Evolutionary conservation across 2,797 vertebrate genomes (phyloP).

Genomic region (Hybognathus amarus): DNA sequence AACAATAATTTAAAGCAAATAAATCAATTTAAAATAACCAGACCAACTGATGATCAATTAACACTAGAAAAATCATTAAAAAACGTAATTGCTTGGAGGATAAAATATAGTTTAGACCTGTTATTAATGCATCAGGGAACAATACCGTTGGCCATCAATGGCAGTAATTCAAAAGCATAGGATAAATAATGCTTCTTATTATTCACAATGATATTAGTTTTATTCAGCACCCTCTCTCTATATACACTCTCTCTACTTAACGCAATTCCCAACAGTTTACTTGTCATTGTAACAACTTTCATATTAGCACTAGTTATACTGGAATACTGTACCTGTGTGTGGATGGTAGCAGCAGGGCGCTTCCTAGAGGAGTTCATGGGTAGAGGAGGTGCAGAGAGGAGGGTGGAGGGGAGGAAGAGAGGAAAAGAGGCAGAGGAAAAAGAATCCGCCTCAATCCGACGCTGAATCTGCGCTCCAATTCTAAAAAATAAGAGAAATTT

Average conservation of each 20-base stretch:
- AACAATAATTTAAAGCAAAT: too few species aligned
- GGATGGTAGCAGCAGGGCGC: not conserved
- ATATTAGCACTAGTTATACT: not conserved
- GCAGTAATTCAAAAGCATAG: not conserved
- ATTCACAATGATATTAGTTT: not conserved
- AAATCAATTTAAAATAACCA: too few species aligned
- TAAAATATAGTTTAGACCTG: too few species aligned
- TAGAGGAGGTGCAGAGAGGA: conserved; percentile 74
- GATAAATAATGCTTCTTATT: not conserved
- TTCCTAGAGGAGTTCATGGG: conserved; percentile 2
- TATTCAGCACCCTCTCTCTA: not conserved
- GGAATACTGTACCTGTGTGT: conserved; percentile 70
- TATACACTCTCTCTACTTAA: too few species aligned
- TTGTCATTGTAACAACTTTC: too few species aligned
- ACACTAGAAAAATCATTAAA: too few species aligned
- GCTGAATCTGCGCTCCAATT: conserved; percentile 84
- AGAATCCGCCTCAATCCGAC: conserved; percentile 76
- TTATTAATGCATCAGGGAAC: not conserved
- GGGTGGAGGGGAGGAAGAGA: conserved; percentile 87
- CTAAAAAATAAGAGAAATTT: conserved; percentile 66
- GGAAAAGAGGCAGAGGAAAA: conserved; percentile 75
- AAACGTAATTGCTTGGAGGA: too few species aligned
- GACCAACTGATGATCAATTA: too few species aligned
- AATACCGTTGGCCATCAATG: not conserved
- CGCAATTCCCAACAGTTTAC: too few species aligned